These are phyloP conservation scores for Trissonchulus latispiculum DNA, from an alignment of 2,888 invertebrate species.

Conservation along the genomic window DNA sequence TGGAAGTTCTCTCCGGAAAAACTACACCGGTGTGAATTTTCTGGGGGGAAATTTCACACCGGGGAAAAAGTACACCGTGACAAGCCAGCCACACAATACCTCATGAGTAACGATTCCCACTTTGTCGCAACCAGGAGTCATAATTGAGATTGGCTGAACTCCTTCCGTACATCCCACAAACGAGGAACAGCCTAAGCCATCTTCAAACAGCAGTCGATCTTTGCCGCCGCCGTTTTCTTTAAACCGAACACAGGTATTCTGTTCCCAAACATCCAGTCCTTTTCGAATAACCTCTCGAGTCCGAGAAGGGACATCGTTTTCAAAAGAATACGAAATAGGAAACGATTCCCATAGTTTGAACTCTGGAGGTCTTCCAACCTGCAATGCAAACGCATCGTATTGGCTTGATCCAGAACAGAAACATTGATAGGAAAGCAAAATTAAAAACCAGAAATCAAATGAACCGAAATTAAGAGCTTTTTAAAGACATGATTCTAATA, in stretches of 20 bases:
- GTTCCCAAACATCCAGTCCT: constrained; percentile 34
- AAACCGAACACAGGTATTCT: constrained; percentile 34
- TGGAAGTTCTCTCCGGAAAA: no score
- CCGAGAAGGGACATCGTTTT: background rate
- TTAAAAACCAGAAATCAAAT: no score
- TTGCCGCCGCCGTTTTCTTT: constrained; percentile 33
- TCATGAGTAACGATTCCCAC: constrained; percentile 42
- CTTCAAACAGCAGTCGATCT: constrained; percentile 38
- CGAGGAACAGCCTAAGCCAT: constrained; percentile 41
- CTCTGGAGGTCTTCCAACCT: background rate
- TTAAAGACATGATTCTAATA: no score
- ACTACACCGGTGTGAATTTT: no score
- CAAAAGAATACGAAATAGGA: constrained; percentile 14
- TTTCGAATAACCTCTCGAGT: background rate
- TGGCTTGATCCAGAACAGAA: no score
- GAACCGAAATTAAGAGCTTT: no score
- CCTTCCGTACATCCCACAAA: constrained; percentile 34
- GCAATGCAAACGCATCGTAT: no score
- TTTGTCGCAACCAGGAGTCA: constrained; percentile 39
- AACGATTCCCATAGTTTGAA: background rate
- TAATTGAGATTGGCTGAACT: constrained; percentile 7
- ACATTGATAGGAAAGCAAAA: no score
- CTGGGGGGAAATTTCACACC: no score
- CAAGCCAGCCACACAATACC: no score
- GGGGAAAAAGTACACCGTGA: no score